A percentile compares a stretch with the other conserved stretches of the same genome.
These are phyloP conservation scores for Ooceraea biroi DNA, from an alignment of 1,140 invertebrate species.

Conservation along the genomic window DNA sequence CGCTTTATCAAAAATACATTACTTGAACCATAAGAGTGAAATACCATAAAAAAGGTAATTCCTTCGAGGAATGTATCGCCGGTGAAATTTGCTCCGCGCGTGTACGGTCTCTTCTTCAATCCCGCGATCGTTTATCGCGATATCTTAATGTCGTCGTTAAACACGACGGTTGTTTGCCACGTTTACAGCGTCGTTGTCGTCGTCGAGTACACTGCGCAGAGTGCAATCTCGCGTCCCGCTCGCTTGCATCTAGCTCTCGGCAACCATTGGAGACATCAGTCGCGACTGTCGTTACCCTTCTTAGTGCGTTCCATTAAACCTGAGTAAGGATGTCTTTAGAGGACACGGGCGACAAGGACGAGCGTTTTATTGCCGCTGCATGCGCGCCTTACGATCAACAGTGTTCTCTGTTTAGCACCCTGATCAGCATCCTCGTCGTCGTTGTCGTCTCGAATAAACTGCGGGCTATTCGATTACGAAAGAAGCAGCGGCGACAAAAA, in stretches of 20 bases:
- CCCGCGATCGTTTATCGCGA: constrained; percentile 48
- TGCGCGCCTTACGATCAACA: constrained; percentile 45
- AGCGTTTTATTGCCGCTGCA: constrained; percentile 48
- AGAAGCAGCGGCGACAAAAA: not conserved
- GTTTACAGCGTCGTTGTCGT: constrained; percentile 30
- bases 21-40: not conserved
- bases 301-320: constrained; percentile 56
- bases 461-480: not conserved
- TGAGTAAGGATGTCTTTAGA: constrained; percentile 45
- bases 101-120: constrained; percentile 4
- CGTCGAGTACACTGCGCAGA: not conserved
- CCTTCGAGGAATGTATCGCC: constrained; percentile 1
- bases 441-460: not conserved
- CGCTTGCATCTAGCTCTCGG: not conserved
- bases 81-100: constrained; percentile 10
- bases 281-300: constrained; percentile 50
- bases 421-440: constrained; percentile 43
- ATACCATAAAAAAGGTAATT: constrained; percentile 29
- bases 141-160: constrained; percentile 53
- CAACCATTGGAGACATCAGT: constrained; percentile 32
- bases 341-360: constrained; percentile 30
- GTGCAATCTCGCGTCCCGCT: constrained; percentile 45
- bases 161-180: constrained; percentile 9
- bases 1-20: constrained; percentile 15
- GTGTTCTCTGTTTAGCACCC: constrained; percentile 3